Evolutionary conservation across 2,888 invertebrate genomes (phyloP), one percentile per base, ranked within the genome.

Genomic region (Lamellibrachia satsuma): DNA sequence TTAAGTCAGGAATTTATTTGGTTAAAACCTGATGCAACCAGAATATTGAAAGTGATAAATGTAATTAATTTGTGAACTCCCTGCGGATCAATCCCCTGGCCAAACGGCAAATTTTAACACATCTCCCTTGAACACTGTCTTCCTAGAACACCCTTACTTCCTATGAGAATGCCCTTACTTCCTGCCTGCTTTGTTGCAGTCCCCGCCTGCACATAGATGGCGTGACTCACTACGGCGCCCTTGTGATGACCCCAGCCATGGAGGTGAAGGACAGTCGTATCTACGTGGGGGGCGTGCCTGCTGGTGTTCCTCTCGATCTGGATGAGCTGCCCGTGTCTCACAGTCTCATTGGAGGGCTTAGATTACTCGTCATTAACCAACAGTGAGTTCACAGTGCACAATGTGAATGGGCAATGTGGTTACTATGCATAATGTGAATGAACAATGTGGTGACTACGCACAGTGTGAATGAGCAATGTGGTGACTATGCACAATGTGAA

Each of bases 281-380:
- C 52, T 94, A 94, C 91, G 57, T 94, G 7, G 94, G 94, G 1
- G 94, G 94, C 15, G 93, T 94, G 7, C 94, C 94, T 2, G 11
- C 93, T 51, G 11, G 91, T 22, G 91, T 93, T 91, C 52, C 93
- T 6, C 51, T 94, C 11, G 92, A 92, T 60, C 75, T 90, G n/a
- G 22, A 15, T 1, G 55, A 91, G 52, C 52, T 92, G 4, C 94
- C 94, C 1, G 93, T 94, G 27, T 9, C 27, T 15, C 39, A 52
- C 6, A 92, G 93, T 3, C 93, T 94, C 39, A 55, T 93, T 1
- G 94, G 94, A 8, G 94, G 94, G n/a, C 91, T 94, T 51, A 60
- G 92, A 6, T 92, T 93, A 55, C 52, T 94, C 8, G 57, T 90
- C 51, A 93, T 94, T 27, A 94, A 94, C 75, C 51, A 52, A 22